These are phyloP conservation scores for Sebastes jordani DNA, from an alignment of 2,797 vertebrate genomes.

Conservation along the genomic window DNA sequence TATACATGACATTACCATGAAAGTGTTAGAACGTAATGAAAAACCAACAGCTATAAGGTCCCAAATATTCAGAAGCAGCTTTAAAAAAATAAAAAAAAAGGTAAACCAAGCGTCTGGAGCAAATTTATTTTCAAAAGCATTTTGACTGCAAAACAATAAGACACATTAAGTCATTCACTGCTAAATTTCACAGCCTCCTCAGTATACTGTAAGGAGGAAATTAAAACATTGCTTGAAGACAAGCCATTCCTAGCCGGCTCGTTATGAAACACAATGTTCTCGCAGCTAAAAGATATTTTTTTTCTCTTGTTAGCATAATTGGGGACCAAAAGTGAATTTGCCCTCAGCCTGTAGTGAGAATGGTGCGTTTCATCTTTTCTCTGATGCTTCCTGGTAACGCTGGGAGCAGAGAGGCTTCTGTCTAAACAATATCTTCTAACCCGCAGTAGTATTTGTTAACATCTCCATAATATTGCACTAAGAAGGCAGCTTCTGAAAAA, in stretches of 20 bases:
- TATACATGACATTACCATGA: not conserved
- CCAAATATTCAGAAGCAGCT: not conserved
- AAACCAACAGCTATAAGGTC: not conserved
- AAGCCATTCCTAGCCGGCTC: slow-evolving; percentile 59
- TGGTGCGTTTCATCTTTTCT: slow-evolving; percentile 74
- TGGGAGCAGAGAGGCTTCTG: slow-evolving; percentile 64
- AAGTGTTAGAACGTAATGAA: not conserved
- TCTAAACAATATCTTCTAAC: slow-evolving; percentile 70
- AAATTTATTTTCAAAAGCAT: not conserved
- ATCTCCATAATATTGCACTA: slow-evolving; percentile 75
- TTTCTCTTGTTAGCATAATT: slow-evolving; percentile 83
- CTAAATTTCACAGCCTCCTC: slow-evolving; percentile 38
- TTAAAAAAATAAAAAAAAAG: not conserved
- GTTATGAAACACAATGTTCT: slow-evolving; percentile 70
- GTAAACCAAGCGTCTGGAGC: not conserved
- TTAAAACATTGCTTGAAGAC: slow-evolving; percentile 60
- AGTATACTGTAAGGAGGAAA: slow-evolving; percentile 22
- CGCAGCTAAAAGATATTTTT: slow-evolving; percentile 65
- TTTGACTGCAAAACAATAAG: slow-evolving; percentile 33
- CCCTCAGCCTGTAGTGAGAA: slow-evolving; percentile 69
- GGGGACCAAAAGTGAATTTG: slow-evolving; percentile 77
- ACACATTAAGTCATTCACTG: slow-evolving; percentile 25
- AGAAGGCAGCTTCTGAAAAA: slow-evolving; percentile 68
- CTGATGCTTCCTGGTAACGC: slow-evolving; percentile 67
- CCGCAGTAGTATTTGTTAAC: slow-evolving; percentile 73